Percentiles rank a stretch among this genome's conserved stretches.
Conservation (phyloP, 2,888 invertebrate species). For the Linnaemya vulpina region DNA sequence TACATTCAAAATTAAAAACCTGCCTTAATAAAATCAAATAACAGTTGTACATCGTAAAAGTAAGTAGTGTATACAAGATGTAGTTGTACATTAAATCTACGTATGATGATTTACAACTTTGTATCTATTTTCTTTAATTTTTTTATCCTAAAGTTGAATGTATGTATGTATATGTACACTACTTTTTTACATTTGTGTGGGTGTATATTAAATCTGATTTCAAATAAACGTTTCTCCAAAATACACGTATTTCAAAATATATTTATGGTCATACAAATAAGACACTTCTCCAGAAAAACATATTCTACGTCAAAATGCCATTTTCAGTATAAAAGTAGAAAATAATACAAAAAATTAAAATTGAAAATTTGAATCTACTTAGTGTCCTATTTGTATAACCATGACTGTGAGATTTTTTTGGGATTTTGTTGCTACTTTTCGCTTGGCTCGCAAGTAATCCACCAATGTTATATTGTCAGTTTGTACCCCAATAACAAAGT, state of each 20-base stretch:
- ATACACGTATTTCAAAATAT: neutral
- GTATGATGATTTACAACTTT: slow-evolving; percentile 58
- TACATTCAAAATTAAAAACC: slow-evolving; percentile 70
- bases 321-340: too few relatives aligned
- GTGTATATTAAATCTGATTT: slow-evolving; percentile 40
- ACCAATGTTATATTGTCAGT: neutral
- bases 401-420: neutral
- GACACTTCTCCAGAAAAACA: neutral
- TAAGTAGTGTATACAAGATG: slow-evolving; percentile 75
- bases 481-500: neutral
- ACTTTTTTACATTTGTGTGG: slow-evolving; percentile 45
- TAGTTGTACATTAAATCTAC: slow-evolving; percentile 56
- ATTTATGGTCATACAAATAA: neutral
- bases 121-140: slow-evolving; percentile 49
- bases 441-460: slow-evolving; percentile 34
- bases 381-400: too few relatives aligned
- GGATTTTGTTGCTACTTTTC: slow-evolving; percentile 7
- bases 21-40: slow-evolving; percentile 62
- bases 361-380: too few relatives aligned
- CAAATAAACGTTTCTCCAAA: slow-evolving; percentile 22
- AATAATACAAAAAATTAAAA: too few relatives aligned
- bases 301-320: too few relatives aligned
- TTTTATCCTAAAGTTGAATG: slow-evolving; percentile 48
- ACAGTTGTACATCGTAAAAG: slow-evolving; percentile 79
- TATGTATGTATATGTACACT: slow-evolving; percentile 35